Percentiles rank a stretch among this genome's conserved stretches.
Conservation (phyloP, 2,888 invertebrate species). For the Eilema griseolum region DNA sequence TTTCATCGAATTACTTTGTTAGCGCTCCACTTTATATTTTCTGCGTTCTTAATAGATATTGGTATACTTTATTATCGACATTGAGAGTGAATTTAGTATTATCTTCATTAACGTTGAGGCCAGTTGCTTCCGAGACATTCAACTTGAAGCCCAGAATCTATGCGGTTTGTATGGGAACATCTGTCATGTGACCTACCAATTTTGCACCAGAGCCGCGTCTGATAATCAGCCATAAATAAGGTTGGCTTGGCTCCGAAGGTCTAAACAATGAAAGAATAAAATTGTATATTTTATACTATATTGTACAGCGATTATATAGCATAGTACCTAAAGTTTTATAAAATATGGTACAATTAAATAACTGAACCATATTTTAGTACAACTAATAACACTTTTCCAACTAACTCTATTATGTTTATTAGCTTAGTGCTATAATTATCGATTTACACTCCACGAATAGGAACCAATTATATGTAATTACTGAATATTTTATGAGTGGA, state of each 20-base stretch:
- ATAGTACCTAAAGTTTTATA: too few relatives aligned
- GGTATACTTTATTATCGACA: not conserved
- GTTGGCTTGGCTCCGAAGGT: too few relatives aligned
- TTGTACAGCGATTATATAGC: too few relatives aligned
- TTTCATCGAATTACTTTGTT: slow-evolving; percentile 3
- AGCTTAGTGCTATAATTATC: not conserved
- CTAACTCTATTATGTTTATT: not conserved
- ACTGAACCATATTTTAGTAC: not conserved
- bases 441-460: not conserved
- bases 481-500: not conserved
- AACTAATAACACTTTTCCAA: not conserved
- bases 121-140: too few relatives aligned
- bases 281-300: too few relatives aligned
- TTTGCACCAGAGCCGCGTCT: too few relatives aligned
- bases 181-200: too few relatives aligned
- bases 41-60: not conserved
- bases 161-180: too few relatives aligned
- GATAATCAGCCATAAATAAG: too few relatives aligned
- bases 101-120: too few relatives aligned
- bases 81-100: not conserved
- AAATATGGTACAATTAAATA: not conserved
- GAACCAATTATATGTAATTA: not conserved
- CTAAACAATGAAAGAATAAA: too few relatives aligned
- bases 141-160: too few relatives aligned
- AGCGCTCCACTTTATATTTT: not conserved